phyloP scores from a whole-genome alignment of 2,113 vertebrate genomes.

The Stegastes partitus region DNA sequence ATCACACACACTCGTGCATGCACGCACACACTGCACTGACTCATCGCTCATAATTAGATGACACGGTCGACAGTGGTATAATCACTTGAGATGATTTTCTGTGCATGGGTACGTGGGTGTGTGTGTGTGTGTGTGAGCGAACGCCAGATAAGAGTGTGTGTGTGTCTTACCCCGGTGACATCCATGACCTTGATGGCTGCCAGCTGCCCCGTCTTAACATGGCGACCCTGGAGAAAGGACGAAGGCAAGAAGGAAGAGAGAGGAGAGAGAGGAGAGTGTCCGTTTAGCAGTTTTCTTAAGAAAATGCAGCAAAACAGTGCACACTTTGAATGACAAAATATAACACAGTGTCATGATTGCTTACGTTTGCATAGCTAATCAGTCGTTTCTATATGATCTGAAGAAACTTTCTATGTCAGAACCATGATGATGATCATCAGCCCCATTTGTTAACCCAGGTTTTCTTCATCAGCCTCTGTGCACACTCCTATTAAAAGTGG shows the following conservation, averaged over 20 bases:
- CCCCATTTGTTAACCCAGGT: too few relatives aligned
- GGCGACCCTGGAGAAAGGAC: conserved; percentile 78
- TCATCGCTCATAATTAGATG: conserved; percentile 73
- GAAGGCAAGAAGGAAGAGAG: conserved; percentile 2
- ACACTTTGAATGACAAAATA: too few relatives aligned
- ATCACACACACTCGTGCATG: conserved; percentile 4
- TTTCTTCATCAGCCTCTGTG: too few relatives aligned
- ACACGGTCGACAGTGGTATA: conserved; percentile 47
- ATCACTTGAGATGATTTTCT: conserved; percentile 66
- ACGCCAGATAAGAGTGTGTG: conserved; percentile 10
- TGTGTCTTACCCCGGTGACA: conserved; percentile 83
- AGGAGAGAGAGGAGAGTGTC: background rate
- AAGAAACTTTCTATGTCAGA: too few relatives aligned
- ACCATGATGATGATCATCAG: too few relatives aligned
- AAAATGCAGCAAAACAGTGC: background rate
- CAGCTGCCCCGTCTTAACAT: conserved; percentile 85
- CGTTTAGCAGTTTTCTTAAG: background rate
- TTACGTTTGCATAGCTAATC: too few relatives aligned
- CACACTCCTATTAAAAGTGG: too few relatives aligned
- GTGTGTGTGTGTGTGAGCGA: conserved; percentile 13
- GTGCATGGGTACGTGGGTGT: conserved; percentile 18
- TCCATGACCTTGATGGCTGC: conserved; percentile 88
- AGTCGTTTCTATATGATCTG: too few relatives aligned
- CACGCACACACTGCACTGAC: conserved; percentile 42
- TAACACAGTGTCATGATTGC: too few relatives aligned